Conservation (phyloP, 2,888 invertebrate genomes). For the Achlya flavicornis region DNA sequence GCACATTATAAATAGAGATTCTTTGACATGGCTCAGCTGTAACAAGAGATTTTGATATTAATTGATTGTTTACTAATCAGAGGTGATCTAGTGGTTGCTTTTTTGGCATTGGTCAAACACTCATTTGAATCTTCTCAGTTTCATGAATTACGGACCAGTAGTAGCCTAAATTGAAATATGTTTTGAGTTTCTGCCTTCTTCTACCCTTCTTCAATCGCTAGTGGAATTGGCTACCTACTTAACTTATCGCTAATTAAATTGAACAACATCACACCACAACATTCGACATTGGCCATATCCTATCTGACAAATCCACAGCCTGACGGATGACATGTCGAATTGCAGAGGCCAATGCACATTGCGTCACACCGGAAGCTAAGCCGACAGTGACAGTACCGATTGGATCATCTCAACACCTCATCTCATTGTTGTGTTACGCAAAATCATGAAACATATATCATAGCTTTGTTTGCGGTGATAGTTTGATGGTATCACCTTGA, state of each 20-base stretch:
- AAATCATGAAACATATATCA: constrained; percentile 33
- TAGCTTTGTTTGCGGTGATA: not conserved
- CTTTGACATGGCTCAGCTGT: too few species aligned
- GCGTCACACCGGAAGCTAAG: constrained; percentile 63
- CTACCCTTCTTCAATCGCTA: too few species aligned
- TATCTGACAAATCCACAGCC: constrained; percentile 42
- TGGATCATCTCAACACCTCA: constrained; percentile 43
- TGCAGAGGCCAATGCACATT: constrained; percentile 49
- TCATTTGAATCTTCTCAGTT: too few species aligned
- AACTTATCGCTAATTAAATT: constrained; percentile 27
- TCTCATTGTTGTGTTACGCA: constrained; percentile 61
- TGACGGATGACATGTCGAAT: constrained; percentile 46
- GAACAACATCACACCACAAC: constrained; percentile 21
- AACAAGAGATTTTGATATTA: too few species aligned
- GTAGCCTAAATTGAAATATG: too few species aligned
- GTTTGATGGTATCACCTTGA: not conserved
- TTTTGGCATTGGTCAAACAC: too few species aligned
- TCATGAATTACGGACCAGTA: too few species aligned
- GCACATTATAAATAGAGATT: too few species aligned
- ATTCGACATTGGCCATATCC: constrained; percentile 55
- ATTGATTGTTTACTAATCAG: too few species aligned
- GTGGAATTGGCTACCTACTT: too few species aligned
- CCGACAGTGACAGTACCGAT: constrained; percentile 42
- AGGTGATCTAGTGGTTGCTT: too few species aligned
- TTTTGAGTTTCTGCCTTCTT: too few species aligned